Evolutionary conservation across 2,797 vertebrate genomes (phyloP).

Genomic region (Sternotherus odoratus): DNA sequence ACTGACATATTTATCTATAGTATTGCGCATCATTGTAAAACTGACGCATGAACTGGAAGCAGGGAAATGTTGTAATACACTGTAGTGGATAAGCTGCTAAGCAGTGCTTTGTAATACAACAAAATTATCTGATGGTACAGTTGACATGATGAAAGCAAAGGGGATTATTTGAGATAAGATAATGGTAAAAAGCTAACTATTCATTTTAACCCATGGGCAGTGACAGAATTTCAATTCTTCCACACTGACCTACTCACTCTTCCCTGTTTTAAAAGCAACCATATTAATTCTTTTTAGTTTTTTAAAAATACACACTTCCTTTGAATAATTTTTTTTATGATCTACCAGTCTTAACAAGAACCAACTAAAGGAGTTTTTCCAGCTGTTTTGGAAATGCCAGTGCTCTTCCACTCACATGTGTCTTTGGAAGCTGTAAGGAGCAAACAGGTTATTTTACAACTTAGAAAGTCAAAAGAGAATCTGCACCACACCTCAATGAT

Average conservation of each 20-base stretch:
- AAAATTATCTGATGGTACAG: not conserved
- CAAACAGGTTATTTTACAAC: not conserved
- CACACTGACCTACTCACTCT: not conserved
- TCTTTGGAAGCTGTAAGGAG: not conserved
- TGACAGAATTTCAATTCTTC: not conserved
- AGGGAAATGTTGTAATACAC: not conserved
- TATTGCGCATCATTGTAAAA: not conserved
- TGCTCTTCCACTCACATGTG: not conserved
- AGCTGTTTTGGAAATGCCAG: not conserved
- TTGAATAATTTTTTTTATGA: not conserved
- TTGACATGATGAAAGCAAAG: not conserved
- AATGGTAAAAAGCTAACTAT: not conserved
- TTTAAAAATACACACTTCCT: not conserved
- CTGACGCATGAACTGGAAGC: constrained; percentile 3
- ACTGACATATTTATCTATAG: not conserved
- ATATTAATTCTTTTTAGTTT: not conserved
- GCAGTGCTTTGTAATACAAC: constrained; percentile 10
- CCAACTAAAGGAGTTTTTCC: not conserved
- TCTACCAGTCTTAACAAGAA: not conserved
- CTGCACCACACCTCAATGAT: not conserved
- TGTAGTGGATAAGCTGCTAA: not conserved
- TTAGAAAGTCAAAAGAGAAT: not conserved
- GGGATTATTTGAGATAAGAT: not conserved
- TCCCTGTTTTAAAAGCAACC: not conserved
- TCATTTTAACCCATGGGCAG: not conserved